These are phyloP conservation scores for Alces alces DNA, from an alignment of 2,113 vertebrate species.

Conservation along the genomic window DNA sequence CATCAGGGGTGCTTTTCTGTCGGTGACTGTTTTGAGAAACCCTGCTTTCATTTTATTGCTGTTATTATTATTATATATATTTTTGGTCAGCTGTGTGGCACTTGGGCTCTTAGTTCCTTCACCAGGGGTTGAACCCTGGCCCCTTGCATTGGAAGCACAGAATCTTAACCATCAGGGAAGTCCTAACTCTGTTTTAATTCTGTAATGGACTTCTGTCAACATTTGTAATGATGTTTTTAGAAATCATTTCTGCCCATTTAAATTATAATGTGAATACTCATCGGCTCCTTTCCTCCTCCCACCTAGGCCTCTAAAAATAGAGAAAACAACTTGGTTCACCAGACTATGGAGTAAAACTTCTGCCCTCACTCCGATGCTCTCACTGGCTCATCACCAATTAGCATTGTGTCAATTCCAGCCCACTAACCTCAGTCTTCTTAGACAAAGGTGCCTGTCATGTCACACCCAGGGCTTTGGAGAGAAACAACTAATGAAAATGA, in stretches of 20 bases:
- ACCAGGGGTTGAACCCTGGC: background rate
- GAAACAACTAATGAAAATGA: background rate
- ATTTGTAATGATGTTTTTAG: background rate
- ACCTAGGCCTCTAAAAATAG: background rate
- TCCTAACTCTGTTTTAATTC: background rate
- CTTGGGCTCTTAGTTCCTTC: background rate
- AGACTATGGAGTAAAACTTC: background rate
- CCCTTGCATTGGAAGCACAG: background rate
- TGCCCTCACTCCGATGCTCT: background rate
- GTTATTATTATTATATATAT: background rate
- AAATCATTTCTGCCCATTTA: background rate
- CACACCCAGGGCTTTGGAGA: background rate
- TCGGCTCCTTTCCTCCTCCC: background rate
- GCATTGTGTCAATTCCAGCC: background rate
- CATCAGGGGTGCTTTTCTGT: background rate
- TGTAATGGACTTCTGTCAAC: background rate
- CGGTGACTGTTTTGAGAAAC: background rate
- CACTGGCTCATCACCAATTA: background rate
- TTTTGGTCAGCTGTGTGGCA: background rate
- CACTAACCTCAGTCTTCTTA: background rate
- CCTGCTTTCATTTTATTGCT: background rate
- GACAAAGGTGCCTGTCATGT: background rate
- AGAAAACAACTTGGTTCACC: background rate
- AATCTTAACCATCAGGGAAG: background rate
- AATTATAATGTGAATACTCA: background rate